phyloP scores from a whole-genome alignment of 2,797 vertebrate species.

The Chaetodon trifasciatus region DNA sequence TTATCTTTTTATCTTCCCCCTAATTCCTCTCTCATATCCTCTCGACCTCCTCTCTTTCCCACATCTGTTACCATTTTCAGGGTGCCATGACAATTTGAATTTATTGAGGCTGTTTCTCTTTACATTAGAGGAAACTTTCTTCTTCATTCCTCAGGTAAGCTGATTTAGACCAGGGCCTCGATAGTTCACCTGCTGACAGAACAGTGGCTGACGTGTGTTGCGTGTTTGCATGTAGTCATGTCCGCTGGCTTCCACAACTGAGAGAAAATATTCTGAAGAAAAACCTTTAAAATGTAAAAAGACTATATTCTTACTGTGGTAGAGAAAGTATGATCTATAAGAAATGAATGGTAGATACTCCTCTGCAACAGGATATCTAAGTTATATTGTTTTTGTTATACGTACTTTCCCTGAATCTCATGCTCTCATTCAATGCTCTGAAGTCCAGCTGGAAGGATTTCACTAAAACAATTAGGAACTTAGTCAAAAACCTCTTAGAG shows the following conservation, averaged over 20 bases:
- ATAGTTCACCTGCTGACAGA: conserved; percentile 3
- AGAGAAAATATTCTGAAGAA: background rate
- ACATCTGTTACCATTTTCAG: conserved; percentile 46
- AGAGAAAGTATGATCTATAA: too few species aligned
- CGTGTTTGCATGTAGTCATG: background rate
- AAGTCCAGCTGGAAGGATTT: too few species aligned
- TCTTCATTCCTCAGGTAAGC: conserved; percentile 1
- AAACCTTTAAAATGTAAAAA: background rate
- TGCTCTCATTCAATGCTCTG: too few species aligned
- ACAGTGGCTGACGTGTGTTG: too few species aligned
- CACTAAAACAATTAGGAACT: too few species aligned
- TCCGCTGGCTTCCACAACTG: background rate
- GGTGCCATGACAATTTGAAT: conserved; percentile 25
- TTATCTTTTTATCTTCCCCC: conserved; percentile 20
- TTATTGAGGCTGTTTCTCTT: conserved; percentile 42
- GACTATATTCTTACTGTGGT: too few species aligned
- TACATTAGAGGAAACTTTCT: background rate
- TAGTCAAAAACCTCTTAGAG: too few species aligned
- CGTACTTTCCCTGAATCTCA: too few species aligned
- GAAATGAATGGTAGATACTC: too few species aligned
- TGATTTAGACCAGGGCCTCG: background rate
- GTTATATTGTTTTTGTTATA: too few species aligned
- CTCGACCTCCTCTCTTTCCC: background rate
- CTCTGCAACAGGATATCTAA: too few species aligned
- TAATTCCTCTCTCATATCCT: conserved; percentile 25